Percentiles rank a stretch among this genome's conserved stretches.
phyloP scores from a whole-genome alignment of 2,888 invertebrate species.

The Limnephilus rhombicus region DNA sequence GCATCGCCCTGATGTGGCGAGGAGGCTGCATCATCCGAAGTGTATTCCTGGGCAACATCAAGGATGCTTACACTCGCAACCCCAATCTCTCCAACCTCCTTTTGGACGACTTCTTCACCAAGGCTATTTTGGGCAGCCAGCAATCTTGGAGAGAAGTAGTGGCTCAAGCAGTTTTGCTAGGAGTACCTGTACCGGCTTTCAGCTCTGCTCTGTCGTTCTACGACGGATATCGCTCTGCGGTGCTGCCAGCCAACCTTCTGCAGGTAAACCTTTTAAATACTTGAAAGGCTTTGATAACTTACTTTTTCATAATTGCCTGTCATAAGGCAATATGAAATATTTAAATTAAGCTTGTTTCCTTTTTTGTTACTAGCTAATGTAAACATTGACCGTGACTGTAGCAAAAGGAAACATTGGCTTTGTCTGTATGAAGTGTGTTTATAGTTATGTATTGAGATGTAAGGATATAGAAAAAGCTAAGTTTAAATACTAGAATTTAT shows the following conservation, averaged over 20 bases:
- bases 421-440: too few species aligned
- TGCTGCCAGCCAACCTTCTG: constrained; percentile 95
- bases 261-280: constrained; percentile 80
- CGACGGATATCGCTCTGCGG: constrained; percentile 93
- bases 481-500: too few species aligned
- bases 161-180: constrained; percentile 82
- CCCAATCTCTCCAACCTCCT: constrained; percentile 91
- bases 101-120: constrained; percentile 94
- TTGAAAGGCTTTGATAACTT: neutral
- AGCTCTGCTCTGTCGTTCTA: constrained; percentile 97
- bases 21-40: constrained; percentile 99
- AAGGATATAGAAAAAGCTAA: too few species aligned
- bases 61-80: constrained; percentile 94
- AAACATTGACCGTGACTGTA: too few species aligned
- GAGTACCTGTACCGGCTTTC: constrained; percentile 95
- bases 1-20: constrained; percentile 99
- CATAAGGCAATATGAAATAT: too few species aligned
- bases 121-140: constrained; percentile 89
- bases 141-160: constrained; percentile 92
- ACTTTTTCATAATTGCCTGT: too few species aligned
- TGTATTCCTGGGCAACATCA: constrained; percentile 76
- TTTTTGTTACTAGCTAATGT: too few species aligned
- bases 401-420: too few species aligned
- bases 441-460: too few species aligned
- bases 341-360: too few species aligned